phyloP scores from a whole-genome alignment of 2,797 vertebrate genomes.

The Myoxocephalus aenaeus region DNA sequence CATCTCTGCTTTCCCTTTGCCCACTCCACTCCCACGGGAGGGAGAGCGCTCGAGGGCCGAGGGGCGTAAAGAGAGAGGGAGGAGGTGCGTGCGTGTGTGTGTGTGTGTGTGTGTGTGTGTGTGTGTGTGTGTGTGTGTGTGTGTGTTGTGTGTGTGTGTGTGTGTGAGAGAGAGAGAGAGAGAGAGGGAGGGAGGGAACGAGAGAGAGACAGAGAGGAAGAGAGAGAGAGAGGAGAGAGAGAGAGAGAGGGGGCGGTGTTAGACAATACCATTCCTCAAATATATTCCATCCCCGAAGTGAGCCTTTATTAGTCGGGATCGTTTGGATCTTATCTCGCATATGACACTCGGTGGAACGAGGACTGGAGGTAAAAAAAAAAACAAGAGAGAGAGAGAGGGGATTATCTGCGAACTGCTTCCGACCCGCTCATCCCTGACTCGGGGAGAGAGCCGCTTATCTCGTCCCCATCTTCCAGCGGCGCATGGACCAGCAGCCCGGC shows the following conservation, averaged over 20 bases:
- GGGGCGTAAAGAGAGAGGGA: conserved; percentile 75
- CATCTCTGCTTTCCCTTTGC: conserved; percentile 82
- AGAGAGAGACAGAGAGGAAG: background rate
- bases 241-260: conserved; percentile 73
- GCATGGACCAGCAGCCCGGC: conserved; percentile 68
- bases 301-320: conserved; percentile 81
- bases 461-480: conserved; percentile 58
- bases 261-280: conserved; percentile 85
- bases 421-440: conserved; percentile 62
- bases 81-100: conserved; percentile 23
- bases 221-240: background rate
- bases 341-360: conserved; percentile 61
- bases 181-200: too few species aligned
- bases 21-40: conserved; percentile 73
- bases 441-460: conserved; percentile 62
- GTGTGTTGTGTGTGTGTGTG: background rate
- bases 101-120: background rate
- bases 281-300: conserved; percentile 82
- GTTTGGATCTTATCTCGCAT: conserved; percentile 78
- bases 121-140: conserved; percentile 18
- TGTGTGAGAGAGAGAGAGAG: too few species aligned
- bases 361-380: conserved; percentile 26
- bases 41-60: conserved; percentile 73
- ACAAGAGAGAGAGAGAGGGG: conserved; percentile 28
- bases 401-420: conserved; percentile 63